Base-by-base conservation (phyloP, 2,888 invertebrate species). In the Gnatocerus cornutus region DNA sequence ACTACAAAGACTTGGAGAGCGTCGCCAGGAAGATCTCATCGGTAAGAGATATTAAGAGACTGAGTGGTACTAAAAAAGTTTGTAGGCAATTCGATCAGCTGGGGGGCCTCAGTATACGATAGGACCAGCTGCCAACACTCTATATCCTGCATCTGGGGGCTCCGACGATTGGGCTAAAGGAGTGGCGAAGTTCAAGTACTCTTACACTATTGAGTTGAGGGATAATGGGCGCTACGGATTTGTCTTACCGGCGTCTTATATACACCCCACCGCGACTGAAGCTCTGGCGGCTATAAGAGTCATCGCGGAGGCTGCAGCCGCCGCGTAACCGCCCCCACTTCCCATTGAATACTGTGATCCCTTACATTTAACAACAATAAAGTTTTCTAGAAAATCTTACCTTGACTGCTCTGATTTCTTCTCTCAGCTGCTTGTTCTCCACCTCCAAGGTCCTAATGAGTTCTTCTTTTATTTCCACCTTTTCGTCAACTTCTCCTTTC, bases 91-190 rank as follows among this genome's bases (percentile, higher is more conserved):
- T 75, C 83, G 86, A 78, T 81, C 84, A 52, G 84, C 87, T 0
- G 88, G 89, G 14, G 91, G 92, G 27, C 87, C 89, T 1, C 82
- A 86, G 53, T 95, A 94, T 80, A 90, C 89, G 29, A 92, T 94
- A 0, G 95, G 95, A 8, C 90, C 93, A 53, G 91, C 94, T 13
- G 93, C 92, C 48, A 89, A 88, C n/a, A 89, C 92, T 0, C 86
- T 95, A 0, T 95, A 95, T 82, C 91, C 95, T 0, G 93, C 93
- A 1, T 86, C 93, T 29, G 95, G 95, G 0, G 94, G 94, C 9
- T 93, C 94, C 0, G 94, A 95, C 78, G 97, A 97, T 83, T 97
- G 96, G 95, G 97, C 96, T 5, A 96, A 97, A 84, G 94, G 93
- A 0, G 87, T 89, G 41, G 90, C 91, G 6, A 90, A 90, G 39